These are phyloP conservation scores for Batillaria attramentaria DNA, from an alignment of 1,140 invertebrate genomes.

Conservation along the genomic window DNA sequence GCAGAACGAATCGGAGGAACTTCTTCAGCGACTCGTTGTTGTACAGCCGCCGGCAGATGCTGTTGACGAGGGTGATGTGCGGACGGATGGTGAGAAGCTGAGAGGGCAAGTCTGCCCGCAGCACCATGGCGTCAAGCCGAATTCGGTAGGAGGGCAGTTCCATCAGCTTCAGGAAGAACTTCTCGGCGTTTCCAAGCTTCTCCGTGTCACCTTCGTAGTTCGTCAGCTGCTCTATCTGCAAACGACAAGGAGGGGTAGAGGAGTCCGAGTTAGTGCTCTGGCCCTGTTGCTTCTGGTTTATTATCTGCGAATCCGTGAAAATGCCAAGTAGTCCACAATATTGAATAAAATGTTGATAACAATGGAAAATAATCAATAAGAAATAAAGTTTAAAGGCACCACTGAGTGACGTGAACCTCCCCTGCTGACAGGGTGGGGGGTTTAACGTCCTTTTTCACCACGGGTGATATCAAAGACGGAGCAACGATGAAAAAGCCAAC, in stretches of 20 bases:
- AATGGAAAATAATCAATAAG: too few species aligned
- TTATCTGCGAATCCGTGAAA: too few species aligned
- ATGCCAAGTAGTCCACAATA: too few species aligned
- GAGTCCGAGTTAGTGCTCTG: too few species aligned
- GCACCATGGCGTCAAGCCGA: constrained; percentile 92
- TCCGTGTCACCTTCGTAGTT: constrained; percentile 60
- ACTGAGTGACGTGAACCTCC: too few species aligned
- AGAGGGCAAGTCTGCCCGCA: constrained; percentile 77
- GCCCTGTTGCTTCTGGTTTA: too few species aligned
- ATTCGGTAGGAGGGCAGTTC: constrained; percentile 78
- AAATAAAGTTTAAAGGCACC: too few species aligned
- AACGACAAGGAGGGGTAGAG: constrained; percentile 7
- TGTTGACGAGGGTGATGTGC: constrained; percentile 58
- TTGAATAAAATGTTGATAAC: too few species aligned
- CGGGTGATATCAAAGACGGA: too few species aligned
- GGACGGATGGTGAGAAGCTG: constrained; percentile 60
- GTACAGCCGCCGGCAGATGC: constrained; percentile 57
- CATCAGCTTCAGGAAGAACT: constrained; percentile 67
- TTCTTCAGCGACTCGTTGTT: constrained; percentile 64
- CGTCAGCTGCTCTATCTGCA: constrained; percentile 61
- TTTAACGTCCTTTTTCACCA: too few species aligned
- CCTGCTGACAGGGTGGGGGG: too few species aligned
- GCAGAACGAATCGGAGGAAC: constrained; percentile 67
- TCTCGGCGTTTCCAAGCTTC: constrained; percentile 64
- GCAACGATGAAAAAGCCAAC: too few species aligned